Evolutionary conservation across 1,140 invertebrate genomes (phyloP).

Genomic region (Ips nitidus): DNA sequence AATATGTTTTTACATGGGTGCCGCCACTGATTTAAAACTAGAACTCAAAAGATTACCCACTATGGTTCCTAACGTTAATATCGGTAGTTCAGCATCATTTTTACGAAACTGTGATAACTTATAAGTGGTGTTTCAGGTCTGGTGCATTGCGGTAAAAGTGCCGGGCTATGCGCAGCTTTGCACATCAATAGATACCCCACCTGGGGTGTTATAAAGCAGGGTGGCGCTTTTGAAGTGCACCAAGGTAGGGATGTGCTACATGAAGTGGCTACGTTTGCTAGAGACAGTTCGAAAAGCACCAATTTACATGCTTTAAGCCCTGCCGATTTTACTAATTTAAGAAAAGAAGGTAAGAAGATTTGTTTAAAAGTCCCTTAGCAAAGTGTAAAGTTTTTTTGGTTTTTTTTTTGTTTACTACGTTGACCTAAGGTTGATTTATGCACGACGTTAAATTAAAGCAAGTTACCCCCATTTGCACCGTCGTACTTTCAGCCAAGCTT

Average conservation of each 20-base stretch:
- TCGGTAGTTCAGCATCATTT: conserved; percentile 51
- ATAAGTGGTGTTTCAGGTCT: conserved; percentile 53
- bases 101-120: neutral
- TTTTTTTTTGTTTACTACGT: no score
- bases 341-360: conserved; percentile 48
- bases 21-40: conserved; percentile 57
- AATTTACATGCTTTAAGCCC: conserved; percentile 66
- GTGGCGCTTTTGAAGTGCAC: conserved; percentile 71
- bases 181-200: conserved; percentile 66
- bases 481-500: no score
- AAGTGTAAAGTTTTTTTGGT: no score
- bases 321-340: conserved; percentile 60
- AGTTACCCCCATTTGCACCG: no score
- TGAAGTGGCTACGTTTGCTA: conserved; percentile 69
- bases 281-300: conserved; percentile 63
- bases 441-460: no score
- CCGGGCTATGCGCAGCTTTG: conserved; percentile 58
- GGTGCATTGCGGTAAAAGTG: conserved; percentile 63
- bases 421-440: no score
- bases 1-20: conserved; percentile 65
- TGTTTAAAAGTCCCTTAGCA: neutral
- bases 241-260: conserved; percentile 66
- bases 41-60: conserved; percentile 63
- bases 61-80: conserved; percentile 60
- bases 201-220: conserved; percentile 70